phyloP scores from a whole-genome alignment of 2,797 vertebrate species.

The Potorous gilbertii region DNA sequence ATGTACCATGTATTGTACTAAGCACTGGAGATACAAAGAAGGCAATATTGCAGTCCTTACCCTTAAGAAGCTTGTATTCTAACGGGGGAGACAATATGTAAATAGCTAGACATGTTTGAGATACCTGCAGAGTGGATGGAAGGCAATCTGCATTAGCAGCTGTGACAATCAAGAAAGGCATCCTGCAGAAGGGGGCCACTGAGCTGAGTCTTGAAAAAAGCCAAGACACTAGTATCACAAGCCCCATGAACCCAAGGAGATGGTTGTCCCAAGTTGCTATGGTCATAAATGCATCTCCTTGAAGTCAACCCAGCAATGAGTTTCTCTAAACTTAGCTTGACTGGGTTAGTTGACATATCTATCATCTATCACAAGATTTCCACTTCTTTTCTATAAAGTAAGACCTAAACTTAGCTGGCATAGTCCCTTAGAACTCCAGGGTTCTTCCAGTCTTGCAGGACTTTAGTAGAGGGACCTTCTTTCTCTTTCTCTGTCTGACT shows the following conservation, averaged over 20 bases:
- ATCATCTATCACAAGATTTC: background rate
- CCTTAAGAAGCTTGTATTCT: background rate
- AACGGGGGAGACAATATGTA: background rate
- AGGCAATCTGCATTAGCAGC: background rate
- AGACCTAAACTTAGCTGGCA: too few species aligned
- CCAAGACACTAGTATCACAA: background rate
- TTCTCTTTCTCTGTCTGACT: background rate
- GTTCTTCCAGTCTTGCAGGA: background rate
- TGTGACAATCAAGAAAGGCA: background rate
- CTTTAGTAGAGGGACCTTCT: background rate
- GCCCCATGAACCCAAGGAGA: background rate
- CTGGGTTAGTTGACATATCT: too few species aligned
- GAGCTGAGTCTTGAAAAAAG: background rate
- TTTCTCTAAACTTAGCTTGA: background rate
- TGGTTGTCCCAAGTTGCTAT: background rate
- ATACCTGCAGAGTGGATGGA: background rate
- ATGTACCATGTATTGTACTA: background rate
- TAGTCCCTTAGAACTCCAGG: background rate
- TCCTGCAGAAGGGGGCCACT: background rate
- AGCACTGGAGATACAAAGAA: background rate
- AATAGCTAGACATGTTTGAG: background rate
- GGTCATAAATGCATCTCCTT: background rate
- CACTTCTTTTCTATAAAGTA: background rate
- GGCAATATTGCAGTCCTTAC: background rate
- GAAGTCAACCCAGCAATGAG: background rate